These are phyloP conservation scores for Sterrhoptilus dennistouni DNA, from an alignment of 2,113 vertebrate genomes.

Conservation along the genomic window DNA sequence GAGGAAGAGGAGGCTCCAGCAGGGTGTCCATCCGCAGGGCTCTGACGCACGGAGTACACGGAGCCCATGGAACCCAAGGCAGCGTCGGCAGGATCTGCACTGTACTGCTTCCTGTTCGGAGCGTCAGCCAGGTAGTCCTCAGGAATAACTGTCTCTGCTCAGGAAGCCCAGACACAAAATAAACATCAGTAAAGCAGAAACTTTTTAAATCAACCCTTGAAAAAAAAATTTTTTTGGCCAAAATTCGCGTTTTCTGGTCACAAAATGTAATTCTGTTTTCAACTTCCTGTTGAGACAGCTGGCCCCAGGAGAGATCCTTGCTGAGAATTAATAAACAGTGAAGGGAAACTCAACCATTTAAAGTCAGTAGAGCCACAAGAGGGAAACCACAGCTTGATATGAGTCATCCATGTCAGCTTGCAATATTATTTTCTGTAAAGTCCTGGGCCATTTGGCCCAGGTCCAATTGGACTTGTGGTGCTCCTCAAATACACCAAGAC, in stretches of 20 bases:
- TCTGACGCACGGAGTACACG: conserved; percentile 70
- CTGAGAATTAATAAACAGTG: neutral
- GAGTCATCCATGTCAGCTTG: neutral
- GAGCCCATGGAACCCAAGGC: conserved; percentile 77
- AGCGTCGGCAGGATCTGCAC: conserved; percentile 76
- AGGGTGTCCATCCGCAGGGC: conserved; percentile 62
- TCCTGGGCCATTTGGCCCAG: neutral
- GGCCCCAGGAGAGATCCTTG: neutral
- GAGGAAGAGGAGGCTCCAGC: conserved; percentile 55
- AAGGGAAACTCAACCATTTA: neutral
- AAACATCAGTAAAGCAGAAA: neutral
- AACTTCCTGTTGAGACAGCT: neutral
- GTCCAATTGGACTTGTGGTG: neutral
- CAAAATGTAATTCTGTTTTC: neutral
- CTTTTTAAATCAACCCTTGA: neutral
- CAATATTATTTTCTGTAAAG: neutral
- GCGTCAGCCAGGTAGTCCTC: conserved; percentile 82
- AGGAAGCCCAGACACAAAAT: conserved; percentile 10
- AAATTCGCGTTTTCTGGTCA: neutral
- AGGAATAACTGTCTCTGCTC: conserved; percentile 78
- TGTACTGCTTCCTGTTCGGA: conserved; percentile 77
- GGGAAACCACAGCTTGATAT: neutral
- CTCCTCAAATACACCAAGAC: neutral
- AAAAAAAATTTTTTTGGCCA: neutral
- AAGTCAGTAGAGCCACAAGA: neutral